Evolutionary conservation across 2,797 vertebrate genomes (phyloP), one percentile per base, ranked within the genome.

Genomic region (Silurus aristotelis): DNA sequence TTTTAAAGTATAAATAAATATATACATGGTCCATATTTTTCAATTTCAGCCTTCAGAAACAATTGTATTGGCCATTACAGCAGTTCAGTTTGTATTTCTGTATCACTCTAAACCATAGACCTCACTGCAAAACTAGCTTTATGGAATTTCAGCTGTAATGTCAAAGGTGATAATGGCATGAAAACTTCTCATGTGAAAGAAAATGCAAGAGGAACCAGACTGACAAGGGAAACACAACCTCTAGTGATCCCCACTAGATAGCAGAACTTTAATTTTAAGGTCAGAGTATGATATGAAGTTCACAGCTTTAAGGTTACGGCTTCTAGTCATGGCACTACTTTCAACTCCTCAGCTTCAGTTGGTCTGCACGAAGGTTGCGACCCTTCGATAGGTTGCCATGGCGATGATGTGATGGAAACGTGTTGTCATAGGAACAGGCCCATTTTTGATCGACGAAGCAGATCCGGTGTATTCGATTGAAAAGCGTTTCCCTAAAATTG

Each of bases 391-490:
- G 19, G 85, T 82, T 79, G 58, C 73, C 46, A 71, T 70, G 19
- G 80, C 43, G 25, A 83, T 61, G 22, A 27, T 38, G 43, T 61
- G 43, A 83, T 71, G 81, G 13, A 71, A 56, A 83, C 8, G 63
- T 20, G 85, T 79, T 79, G 60, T 73, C 46, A 86, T 78, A 63
- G 73, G 5, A 80, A 80, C 63, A 38, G 38, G 48, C 48, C 22
- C 5, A 17, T 52, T 66, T 66, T 60, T 85, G 71, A 82, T 76
- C 31, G 85, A 86, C 60, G 25, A n/a, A 86, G 48, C 71, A 82
- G 77, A 61, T 60, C n/a, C 8, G 25, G 25, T 66, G 43, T 46
- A 43, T 27, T 72, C 15, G 31, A 15, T 46, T 46, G 12, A 46
- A 52, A 48, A 66, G 22, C 6, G 6, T 48, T 7, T 78, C n/a